Conservation (phyloP, 2,797 vertebrate species). For the Menidia menidia region DNA sequence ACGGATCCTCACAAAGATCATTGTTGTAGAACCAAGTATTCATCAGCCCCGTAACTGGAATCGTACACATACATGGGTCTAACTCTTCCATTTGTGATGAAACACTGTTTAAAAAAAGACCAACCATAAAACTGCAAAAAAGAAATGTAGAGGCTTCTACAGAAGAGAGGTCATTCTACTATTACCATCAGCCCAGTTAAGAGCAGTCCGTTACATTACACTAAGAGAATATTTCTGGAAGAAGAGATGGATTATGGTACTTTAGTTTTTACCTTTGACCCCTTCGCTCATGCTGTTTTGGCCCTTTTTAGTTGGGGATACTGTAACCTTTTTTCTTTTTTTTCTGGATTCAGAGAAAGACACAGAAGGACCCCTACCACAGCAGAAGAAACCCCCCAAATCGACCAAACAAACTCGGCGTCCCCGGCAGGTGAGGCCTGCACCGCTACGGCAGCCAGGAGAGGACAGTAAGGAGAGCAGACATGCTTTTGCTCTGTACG, state of each 20-base stretch:
- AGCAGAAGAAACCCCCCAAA: conserved; percentile 74
- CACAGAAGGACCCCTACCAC: conserved; percentile 2
- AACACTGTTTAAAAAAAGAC: too few relatives aligned
- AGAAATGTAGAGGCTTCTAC: background rate
- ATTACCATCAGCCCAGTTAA: too few relatives aligned
- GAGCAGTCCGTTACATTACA: too few relatives aligned
- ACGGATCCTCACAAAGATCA: conserved; percentile 14
- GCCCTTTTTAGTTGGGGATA: background rate
- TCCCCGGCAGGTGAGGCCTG: conserved; percentile 61
- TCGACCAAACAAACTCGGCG: conserved; percentile 66
- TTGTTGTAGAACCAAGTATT: background rate
- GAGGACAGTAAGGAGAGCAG: conserved; percentile 83
- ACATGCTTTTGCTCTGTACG: conserved; percentile 93
- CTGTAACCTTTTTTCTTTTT: background rate
- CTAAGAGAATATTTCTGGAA: too few relatives aligned
- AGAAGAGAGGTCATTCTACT: too few relatives aligned
- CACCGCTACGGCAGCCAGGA: conserved; percentile 56
- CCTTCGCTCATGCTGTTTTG: background rate
- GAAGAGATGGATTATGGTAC: too few relatives aligned
- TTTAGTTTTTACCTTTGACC: background rate
- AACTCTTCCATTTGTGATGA: too few relatives aligned
- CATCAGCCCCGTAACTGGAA: too few relatives aligned
- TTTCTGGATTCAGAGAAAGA: conserved; percentile 40
- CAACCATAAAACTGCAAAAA: background rate
- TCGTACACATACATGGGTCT: too few relatives aligned